phyloP scores from a whole-genome alignment of 2,888 invertebrate species.

The Mythimna vitellina region DNA sequence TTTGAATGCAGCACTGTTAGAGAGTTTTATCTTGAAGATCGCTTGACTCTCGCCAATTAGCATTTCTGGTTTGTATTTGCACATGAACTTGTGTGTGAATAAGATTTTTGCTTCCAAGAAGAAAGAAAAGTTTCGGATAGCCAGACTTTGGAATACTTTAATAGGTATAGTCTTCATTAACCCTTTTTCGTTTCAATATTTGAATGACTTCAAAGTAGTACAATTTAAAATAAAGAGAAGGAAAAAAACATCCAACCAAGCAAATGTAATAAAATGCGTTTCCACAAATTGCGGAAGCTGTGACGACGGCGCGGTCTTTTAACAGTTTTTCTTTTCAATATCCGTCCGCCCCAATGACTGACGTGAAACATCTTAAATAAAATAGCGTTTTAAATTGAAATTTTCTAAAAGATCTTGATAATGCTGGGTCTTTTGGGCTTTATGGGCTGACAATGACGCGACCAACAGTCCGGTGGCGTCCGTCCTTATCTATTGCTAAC shows the following conservation, averaged over 20 bases:
- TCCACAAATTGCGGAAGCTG: slow-evolving; percentile 52
- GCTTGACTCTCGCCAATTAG: slow-evolving; percentile 56
- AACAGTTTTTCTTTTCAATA: slow-evolving; percentile 52
- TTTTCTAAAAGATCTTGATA: slow-evolving; percentile 82
- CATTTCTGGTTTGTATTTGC: slow-evolving; percentile 36
- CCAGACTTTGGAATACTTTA: no score
- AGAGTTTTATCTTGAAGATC: slow-evolving; percentile 54
- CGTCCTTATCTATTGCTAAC: slow-evolving; percentile 83
- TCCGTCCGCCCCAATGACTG: slow-evolving; percentile 46
- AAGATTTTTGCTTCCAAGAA: background rate
- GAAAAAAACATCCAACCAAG: slow-evolving; percentile 10
- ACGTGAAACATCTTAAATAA: slow-evolving; percentile 55
- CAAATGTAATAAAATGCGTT: slow-evolving; percentile 45
- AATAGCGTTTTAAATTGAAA: slow-evolving; percentile 81
- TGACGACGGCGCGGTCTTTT: slow-evolving; percentile 24
- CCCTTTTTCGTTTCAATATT: no score
- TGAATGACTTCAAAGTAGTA: background rate
- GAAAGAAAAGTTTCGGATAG: background rate
- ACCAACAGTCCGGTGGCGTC: slow-evolving; percentile 76
- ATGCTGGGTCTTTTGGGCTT: slow-evolving; percentile 78
- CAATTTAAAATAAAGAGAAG: slow-evolving; percentile 5
- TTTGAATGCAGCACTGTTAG: slow-evolving; percentile 62
- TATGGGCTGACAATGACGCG: slow-evolving; percentile 85
- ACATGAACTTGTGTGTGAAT: background rate
- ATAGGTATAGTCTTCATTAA: no score